Percentiles rank a stretch among this genome's conserved stretches.
Evolutionary conservation across 2,113 vertebrate genomes (phyloP).

Genomic region (Zingel zingel): DNA sequence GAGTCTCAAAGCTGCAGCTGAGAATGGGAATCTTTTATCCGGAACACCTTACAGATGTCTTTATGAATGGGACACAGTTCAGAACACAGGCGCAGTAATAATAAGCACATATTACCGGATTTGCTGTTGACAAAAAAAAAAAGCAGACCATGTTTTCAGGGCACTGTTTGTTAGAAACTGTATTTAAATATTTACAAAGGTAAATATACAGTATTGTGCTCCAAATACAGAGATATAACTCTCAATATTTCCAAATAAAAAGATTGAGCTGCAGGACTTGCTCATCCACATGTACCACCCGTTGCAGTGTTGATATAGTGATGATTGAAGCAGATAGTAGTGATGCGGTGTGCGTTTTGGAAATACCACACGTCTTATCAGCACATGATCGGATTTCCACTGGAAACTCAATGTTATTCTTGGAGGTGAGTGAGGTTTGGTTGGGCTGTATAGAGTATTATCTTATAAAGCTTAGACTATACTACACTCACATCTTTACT

Average conservation of each 20-base stretch:
- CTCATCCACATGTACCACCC: neutral
- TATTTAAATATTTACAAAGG: neutral
- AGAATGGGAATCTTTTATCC: neutral
- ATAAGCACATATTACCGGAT: neutral
- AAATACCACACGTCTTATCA: conserved; percentile 45
- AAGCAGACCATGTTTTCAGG: neutral
- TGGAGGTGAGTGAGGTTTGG: conserved; percentile 26
- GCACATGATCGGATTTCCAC: conserved; percentile 33
- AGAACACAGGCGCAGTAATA: neutral
- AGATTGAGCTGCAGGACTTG: neutral
- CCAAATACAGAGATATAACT: neutral
- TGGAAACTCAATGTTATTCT: conserved; percentile 33
- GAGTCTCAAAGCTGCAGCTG: neutral
- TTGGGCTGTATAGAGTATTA: conserved; percentile 13
- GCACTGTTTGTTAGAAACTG: neutral
- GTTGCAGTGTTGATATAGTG: conserved; percentile 41
- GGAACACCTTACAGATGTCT: neutral
- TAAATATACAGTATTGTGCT: neutral
- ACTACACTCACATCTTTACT: conserved; percentile 34
- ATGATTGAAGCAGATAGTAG: conserved; percentile 31
- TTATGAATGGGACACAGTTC: neutral
- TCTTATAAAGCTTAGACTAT: conserved; percentile 26
- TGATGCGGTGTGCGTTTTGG: conserved; percentile 10
- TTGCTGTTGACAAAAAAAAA: neutral
- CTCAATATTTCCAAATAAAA: neutral